Evolutionary conservation across 2,888 invertebrate genomes (phyloP).

Genomic region (Drosophila sordidula): DNA sequence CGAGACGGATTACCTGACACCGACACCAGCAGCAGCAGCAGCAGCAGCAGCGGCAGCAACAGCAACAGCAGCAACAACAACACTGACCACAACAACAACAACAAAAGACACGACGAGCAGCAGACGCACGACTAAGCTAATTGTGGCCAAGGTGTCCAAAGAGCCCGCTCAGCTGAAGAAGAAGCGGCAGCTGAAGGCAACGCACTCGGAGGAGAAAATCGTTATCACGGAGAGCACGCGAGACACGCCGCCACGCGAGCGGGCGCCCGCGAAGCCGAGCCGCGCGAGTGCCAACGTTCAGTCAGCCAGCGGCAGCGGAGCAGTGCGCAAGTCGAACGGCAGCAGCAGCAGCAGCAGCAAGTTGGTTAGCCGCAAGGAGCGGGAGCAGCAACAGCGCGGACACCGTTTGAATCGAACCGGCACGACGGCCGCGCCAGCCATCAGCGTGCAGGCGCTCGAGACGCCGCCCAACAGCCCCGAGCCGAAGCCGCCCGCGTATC

Average conservation of each 20-base stretch:
- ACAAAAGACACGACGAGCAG: constrained; percentile 53
- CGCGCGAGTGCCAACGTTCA: constrained; percentile 57
- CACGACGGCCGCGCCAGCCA: constrained; percentile 49
- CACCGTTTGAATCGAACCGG: constrained; percentile 26
- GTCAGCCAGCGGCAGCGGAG: constrained; percentile 60
- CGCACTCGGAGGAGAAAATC: constrained; percentile 66
- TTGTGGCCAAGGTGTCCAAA: constrained; percentile 68
- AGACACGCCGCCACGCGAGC: constrained; percentile 84
- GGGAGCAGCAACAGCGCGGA: constrained; percentile 41
- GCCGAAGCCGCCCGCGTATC: constrained; percentile 31
- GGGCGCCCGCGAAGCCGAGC: constrained; percentile 83
- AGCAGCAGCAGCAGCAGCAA: constrained; percentile 28
- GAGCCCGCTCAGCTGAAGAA: constrained; percentile 48
- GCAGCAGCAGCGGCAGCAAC: constrained; percentile 25
- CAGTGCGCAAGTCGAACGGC: constrained; percentile 58
- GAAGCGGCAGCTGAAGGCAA: constrained; percentile 13
- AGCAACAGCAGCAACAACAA: constrained; percentile 32
- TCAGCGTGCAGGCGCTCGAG: constrained; percentile 45
- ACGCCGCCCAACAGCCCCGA: constrained; percentile 36
- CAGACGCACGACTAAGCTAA: constrained; percentile 70
- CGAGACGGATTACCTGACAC: constrained; percentile 78
- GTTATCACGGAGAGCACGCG: constrained; percentile 83
- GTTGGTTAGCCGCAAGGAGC: constrained; percentile 56
- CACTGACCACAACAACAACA: constrained; percentile 37
- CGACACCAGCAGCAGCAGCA: constrained; percentile 28